Percentiles rank a stretch among this genome's conserved stretches.
Conservation (phyloP, 2,888 invertebrate genomes). For the Crematogaster levior region DNA sequence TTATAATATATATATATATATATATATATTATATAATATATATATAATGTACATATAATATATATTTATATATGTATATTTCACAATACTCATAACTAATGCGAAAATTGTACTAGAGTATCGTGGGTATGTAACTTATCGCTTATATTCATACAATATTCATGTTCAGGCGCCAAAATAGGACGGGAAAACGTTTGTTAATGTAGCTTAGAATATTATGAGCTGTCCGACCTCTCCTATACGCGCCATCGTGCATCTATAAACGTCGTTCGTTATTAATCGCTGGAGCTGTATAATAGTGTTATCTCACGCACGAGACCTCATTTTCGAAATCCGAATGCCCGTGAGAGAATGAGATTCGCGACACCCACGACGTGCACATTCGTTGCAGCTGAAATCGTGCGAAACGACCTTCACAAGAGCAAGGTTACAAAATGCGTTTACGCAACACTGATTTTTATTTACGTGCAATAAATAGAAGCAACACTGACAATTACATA, state of each 20-base stretch:
- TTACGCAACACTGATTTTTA: slow-evolving; percentile 25
- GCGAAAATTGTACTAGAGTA: background rate
- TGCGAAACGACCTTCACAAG: slow-evolving; percentile 22
- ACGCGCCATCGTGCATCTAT: slow-evolving; percentile 11
- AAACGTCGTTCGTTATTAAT: slow-evolving; percentile 36
- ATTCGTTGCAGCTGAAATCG: slow-evolving; percentile 25
- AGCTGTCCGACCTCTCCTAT: slow-evolving; percentile 8
- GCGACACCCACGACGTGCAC: slow-evolving; percentile 10
- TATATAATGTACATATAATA: too few relatives aligned
- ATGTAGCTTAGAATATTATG: slow-evolving; percentile 37
- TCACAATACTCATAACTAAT: background rate
- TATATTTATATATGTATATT: too few relatives aligned
- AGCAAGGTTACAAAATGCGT: background rate
- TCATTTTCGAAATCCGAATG: slow-evolving; percentile 38
- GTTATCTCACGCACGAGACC: background rate
- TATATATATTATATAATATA: too few relatives aligned
- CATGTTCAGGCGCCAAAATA: background rate
- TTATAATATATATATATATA: too few relatives aligned
- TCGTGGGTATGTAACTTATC: background rate
- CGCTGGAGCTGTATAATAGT: slow-evolving; percentile 3
- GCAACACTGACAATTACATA: background rate
- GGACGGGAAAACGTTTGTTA: slow-evolving; percentile 30
- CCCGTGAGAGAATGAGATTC: slow-evolving; percentile 5
- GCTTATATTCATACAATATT: slow-evolving; percentile 12
- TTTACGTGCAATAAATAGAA: background rate